Conservation (phyloP, 2,113 vertebrate genomes). For the Scopus umbretta region DNA sequence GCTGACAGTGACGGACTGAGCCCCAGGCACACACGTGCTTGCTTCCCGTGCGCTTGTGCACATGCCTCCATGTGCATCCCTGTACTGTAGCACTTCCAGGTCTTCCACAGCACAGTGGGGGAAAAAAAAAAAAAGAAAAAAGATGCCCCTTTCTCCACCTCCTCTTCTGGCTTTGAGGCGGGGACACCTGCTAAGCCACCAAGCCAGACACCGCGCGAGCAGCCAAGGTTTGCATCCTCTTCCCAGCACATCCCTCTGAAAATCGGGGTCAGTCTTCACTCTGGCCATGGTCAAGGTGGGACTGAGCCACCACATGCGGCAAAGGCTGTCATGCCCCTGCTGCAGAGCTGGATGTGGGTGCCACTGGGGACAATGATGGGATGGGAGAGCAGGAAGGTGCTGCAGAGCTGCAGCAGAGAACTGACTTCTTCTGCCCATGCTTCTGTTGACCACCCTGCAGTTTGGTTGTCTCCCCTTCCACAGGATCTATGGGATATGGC, state of each 20-base stretch:
- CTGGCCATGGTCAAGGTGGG: fast-evolving
- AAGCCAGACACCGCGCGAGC: fast-evolving
- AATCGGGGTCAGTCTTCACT: neutral
- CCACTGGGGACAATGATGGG: fast-evolving
- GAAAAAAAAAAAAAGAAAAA: too few relatives aligned
- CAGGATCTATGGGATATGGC: neutral
- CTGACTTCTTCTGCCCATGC: neutral
- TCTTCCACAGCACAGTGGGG: neutral
- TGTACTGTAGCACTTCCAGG: neutral
- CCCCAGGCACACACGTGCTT: fast-evolving
- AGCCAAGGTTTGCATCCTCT: neutral
- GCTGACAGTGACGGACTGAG: neutral
- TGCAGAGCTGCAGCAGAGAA: neutral
- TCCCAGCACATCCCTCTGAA: neutral
- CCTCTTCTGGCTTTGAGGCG: neutral
- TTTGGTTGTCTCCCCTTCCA: neutral
- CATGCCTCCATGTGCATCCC: fast-evolving
- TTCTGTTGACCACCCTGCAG: neutral
- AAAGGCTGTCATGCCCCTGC: too few relatives aligned
- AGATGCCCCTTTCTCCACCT: neutral
- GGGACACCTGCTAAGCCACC: too few relatives aligned
- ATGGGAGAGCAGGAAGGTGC: fast-evolving
- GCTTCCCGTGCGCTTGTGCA: fast-evolving
- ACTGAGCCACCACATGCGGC: neutral
- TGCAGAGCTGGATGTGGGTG: too few relatives aligned